phyloP scores from a whole-genome alignment of 2,113 vertebrate species.

The Ivindomyrus marchei region DNA sequence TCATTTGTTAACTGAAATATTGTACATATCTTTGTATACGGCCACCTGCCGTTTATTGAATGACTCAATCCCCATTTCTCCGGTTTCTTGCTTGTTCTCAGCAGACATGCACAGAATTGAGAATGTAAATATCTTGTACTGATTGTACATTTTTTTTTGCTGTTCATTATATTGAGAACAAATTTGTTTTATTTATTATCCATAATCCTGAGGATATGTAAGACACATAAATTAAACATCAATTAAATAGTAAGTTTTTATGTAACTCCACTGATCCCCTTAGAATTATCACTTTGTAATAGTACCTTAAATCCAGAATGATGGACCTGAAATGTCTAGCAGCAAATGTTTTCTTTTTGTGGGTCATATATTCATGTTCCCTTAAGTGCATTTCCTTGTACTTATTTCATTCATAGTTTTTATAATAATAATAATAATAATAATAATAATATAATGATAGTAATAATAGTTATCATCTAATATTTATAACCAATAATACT shows the following conservation, averaged over 20 bases:
- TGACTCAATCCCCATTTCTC: not conserved
- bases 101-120: not conserved
- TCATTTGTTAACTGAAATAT: constrained; percentile 29
- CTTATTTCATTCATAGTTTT: not conserved
- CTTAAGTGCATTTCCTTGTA: not conserved
- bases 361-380: not conserved
- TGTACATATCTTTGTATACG: not conserved
- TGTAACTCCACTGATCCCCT: not conserved
- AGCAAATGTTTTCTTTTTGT: not conserved
- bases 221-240: not conserved
- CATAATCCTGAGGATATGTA: not conserved
- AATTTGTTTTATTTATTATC: not conserved
- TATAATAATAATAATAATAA: not conserved
- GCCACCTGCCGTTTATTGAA: not conserved
- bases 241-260: not conserved
- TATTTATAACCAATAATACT: not conserved
- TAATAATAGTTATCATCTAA: not conserved
- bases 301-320: not conserved
- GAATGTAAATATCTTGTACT: not conserved
- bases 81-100: not conserved
- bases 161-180: not conserved
- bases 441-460: no score
- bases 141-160: not conserved
- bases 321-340: not conserved
- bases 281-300: not conserved